phyloP scores from a whole-genome alignment of 2,797 vertebrate species.

The Clarias pachynema region DNA sequence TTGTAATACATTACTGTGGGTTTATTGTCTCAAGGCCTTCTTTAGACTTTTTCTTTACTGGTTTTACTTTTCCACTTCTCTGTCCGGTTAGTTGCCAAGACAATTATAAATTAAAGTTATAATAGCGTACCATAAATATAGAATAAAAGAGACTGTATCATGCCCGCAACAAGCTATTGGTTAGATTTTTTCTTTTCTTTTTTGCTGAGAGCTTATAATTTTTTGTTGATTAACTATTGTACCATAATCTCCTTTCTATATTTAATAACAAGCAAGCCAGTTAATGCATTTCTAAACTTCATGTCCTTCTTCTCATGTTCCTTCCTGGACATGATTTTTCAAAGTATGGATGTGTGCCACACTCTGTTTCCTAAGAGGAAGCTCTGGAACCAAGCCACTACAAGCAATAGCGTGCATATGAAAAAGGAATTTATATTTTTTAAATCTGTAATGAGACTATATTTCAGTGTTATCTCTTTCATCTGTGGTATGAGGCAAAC shows the following conservation, averaged over 20 bases:
- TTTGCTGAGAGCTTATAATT: not conserved
- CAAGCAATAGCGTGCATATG: not conserved
- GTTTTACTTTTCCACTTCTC: not conserved
- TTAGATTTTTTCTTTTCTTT: not conserved
- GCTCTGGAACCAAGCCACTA: conserved; percentile 1
- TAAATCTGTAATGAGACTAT: not conserved
- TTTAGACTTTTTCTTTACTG: not conserved
- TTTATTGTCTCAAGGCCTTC: not conserved
- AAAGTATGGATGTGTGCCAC: not conserved
- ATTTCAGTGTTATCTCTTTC: not conserved
- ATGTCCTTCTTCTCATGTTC: not conserved
- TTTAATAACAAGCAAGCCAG: not conserved
- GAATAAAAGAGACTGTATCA: not conserved
- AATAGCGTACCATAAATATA: not conserved
- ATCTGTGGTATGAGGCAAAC: not conserved
- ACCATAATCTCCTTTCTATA: not conserved
- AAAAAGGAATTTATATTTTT: not conserved
- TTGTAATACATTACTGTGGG: conserved; percentile 1
- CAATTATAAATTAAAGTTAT: not conserved
- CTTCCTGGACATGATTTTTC: not conserved
- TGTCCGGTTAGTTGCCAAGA: not conserved
- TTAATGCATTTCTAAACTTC: not conserved
- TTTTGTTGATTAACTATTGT: not conserved
- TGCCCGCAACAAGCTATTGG: not conserved
- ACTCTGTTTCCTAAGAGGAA: not conserved